Conservation (phyloP, 2,113 vertebrate genomes). For the Neodontobutis hainanensis region DNA sequence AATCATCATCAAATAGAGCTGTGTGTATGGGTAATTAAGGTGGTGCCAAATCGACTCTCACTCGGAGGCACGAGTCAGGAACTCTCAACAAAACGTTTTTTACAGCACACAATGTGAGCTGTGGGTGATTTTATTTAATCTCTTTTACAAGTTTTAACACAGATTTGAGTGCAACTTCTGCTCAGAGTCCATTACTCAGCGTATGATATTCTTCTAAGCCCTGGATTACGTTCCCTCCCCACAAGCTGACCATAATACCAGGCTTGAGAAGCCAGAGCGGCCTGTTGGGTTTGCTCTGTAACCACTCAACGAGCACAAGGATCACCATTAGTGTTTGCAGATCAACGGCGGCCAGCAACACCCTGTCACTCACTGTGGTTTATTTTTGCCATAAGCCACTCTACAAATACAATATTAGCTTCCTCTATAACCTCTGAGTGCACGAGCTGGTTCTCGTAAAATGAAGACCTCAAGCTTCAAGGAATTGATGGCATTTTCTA, state of each 20-base stretch:
- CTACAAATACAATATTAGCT: constrained; percentile 15
- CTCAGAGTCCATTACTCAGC: constrained; percentile 55
- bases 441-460: constrained; percentile 4
- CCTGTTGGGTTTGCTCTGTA: constrained; percentile 62
- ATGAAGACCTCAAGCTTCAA: constrained; percentile 17
- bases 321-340: constrained; percentile 60
- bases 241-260: constrained; percentile 76
- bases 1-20: constrained; percentile 76
- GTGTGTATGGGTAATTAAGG: constrained; percentile 75
- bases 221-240: constrained; percentile 62
- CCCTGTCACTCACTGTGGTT: constrained; percentile 9
- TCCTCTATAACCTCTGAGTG: background rate
- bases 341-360: constrained; percentile 26
- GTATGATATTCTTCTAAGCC: constrained; percentile 55
- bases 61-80: constrained; percentile 56
- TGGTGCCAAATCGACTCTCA: constrained; percentile 73
- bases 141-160: constrained; percentile 60
- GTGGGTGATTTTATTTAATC: constrained; percentile 45
- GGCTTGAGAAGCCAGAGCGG: constrained; percentile 67
- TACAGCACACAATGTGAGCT: constrained; percentile 45
- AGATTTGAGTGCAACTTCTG: constrained; percentile 35
- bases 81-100: constrained; percentile 44
- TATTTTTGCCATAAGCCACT: constrained; percentile 9
- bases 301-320: constrained; percentile 62
- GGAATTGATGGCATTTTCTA: constrained; percentile 22